Conservation (phyloP, 1,140 invertebrate species). For the Brachystomella parvula region DNA sequence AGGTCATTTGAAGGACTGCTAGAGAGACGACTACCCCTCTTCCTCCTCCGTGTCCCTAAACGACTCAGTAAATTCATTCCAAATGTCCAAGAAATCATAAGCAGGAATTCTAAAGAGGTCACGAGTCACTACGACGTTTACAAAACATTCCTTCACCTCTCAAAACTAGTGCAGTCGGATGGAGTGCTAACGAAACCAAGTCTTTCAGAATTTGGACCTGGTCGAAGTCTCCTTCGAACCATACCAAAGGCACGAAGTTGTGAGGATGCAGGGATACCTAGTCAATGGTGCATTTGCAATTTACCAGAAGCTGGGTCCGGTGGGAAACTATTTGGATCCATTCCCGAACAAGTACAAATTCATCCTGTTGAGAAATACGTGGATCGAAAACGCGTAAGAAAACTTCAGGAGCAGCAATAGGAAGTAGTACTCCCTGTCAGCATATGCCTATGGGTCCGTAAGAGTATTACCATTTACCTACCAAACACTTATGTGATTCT, state of each 20-base stretch:
- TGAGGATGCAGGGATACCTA: slow-evolving; percentile 1
- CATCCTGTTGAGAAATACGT: background rate
- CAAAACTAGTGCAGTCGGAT: background rate
- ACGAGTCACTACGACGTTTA: slow-evolving; percentile 1
- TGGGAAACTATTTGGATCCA: background rate
- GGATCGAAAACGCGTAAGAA: background rate
- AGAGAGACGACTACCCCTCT: slow-evolving; percentile 4
- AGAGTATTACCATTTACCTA: background rate
- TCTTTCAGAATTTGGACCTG: background rate
- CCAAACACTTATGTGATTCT: no score
- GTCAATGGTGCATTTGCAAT: background rate
- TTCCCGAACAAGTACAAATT: background rate
- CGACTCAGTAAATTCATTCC: background rate
- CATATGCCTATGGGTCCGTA: background rate
- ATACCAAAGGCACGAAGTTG: background rate
- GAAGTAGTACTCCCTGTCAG: background rate
- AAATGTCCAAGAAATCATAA: background rate
- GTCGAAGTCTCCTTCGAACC: background rate
- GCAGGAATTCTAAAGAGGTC: background rate
- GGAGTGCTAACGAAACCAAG: background rate
- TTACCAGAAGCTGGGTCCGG: background rate
- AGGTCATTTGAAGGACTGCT: background rate
- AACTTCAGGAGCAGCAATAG: background rate
- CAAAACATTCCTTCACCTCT: background rate
- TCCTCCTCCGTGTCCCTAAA: background rate